Conservation (phyloP, 2,113 vertebrate species). For the Nothocercus nigrocapillus region DNA sequence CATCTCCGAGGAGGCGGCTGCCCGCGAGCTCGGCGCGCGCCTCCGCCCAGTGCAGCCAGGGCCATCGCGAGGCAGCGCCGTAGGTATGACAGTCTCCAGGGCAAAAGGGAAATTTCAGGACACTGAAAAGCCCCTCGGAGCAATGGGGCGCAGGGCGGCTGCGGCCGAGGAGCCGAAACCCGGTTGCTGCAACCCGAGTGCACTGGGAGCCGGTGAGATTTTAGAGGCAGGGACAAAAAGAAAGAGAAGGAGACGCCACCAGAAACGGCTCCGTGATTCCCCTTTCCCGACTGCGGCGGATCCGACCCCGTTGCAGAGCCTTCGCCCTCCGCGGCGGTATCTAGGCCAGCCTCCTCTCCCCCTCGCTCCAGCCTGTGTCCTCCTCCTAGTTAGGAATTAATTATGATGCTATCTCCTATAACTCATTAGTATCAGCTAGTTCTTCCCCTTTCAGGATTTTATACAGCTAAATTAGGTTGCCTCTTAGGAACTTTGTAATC, state of each 20-base stretch:
- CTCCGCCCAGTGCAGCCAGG: background rate
- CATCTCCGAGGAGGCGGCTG: background rate
- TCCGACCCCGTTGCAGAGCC: background rate
- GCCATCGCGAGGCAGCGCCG: background rate
- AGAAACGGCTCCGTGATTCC: background rate
- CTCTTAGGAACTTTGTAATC: constrained; percentile 72
- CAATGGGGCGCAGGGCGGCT: too few species aligned
- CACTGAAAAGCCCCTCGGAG: background rate
- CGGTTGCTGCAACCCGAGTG: background rate
- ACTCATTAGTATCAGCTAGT: constrained; percentile 81
- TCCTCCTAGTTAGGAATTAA: constrained; percentile 79
- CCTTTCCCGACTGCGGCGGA: background rate
- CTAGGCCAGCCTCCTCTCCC: constrained; percentile 51
- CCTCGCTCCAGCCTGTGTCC: constrained; percentile 59
- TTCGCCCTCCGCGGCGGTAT: constrained; percentile 51
- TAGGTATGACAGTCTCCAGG: background rate
- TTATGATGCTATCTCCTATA: constrained; percentile 75
- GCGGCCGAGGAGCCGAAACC: background rate
- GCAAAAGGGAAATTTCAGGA: background rate
- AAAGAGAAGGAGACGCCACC: background rate
- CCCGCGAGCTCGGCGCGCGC: background rate
- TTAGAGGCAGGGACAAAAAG: background rate
- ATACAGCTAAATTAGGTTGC: constrained; percentile 78
- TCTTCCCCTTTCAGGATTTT: constrained; percentile 76
- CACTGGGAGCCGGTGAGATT: background rate